Evolutionary conservation across 2,888 invertebrate species (phyloP), one percentile per base, ranked within the genome.

Genomic region (Ochlodes sylvanus): DNA sequence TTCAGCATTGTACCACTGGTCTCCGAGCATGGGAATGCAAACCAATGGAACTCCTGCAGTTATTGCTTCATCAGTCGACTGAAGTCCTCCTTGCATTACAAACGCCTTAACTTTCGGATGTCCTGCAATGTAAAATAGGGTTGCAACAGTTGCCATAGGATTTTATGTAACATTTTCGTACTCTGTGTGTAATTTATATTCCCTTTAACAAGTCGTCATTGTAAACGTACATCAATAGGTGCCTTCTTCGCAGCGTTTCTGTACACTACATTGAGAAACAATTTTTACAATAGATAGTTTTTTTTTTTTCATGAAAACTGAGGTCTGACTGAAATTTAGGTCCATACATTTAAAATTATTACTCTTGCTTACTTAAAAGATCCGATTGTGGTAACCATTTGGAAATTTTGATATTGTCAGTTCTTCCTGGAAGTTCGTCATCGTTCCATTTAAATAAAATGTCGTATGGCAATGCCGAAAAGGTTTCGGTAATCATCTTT

Each of bases 61-160:
- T 10, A 88, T 80, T 0, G 87, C 81, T 72, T 88, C 89, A 63
- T 87, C 85, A 2, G 83, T 75, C 0, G 87, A 87, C 68, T 87
- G 86, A 3, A 85, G 69, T 12, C 87, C 88, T 19, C 85, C 87
- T 80, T 88, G 87, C 0, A 83, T 85, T 14, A 88, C 76, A 47
- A 89, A 89, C 0, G 83, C 34, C 71, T 87, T 89, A 0, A 89
- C 42, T 68, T 88, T 89, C 4, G 84, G 83, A 72, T 89, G 89
- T 9, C 58, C 80, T 79, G 69, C 6, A 71, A 69, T 61, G 54
- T 17, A 54, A 32, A 1, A 54, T 3, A 2, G 9, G 9, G 3
- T 12, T 9, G 6, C 7, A 34, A 34, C 7, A 34, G 10, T 5
- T 52, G 7, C 12, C 3, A 19, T n/a, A n/a, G n/a, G n/a, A n/a